Percentiles rank a stretch among this genome's conserved stretches.
phyloP scores from a whole-genome alignment of 2,797 vertebrate species.

The Catamblyrhynchus diadema region DNA sequence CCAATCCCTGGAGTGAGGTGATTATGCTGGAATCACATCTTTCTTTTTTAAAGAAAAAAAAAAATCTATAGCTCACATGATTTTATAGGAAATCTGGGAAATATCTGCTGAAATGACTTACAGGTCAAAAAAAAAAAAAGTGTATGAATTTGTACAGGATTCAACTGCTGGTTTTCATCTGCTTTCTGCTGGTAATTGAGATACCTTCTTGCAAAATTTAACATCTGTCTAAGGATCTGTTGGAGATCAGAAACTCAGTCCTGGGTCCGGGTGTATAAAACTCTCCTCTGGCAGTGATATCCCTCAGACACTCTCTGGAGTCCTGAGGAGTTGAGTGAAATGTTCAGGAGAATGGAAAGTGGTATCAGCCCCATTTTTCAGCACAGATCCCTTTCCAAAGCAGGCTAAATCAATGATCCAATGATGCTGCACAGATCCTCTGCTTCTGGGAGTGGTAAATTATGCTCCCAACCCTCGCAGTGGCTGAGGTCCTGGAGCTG shows the following conservation, averaged over 20 bases:
- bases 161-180: background rate
- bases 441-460: background rate
- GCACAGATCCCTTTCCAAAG: background rate
- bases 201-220: background rate
- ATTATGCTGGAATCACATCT: background rate
- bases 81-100: constrained; percentile 29
- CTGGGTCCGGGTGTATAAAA: fast-evolving
- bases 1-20: background rate
- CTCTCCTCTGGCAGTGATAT: background rate
- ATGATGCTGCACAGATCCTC: fast-evolving
- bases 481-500: background rate
- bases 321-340: background rate
- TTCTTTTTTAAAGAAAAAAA: background rate
- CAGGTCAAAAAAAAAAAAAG: background rate
- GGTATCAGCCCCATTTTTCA: background rate
- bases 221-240: background rate
- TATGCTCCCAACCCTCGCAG: fast-evolving
- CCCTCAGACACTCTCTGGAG: background rate
- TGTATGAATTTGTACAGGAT: background rate
- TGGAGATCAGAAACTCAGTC: background rate
- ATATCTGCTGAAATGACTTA: background rate
- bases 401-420: background rate
- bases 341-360: background rate
- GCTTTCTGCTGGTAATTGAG: background rate
- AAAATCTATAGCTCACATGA: background rate